Evolutionary conservation across 2,888 invertebrate genomes (phyloP), one percentile per base, ranked within the genome.

Genomic region (Trypoxylon attenuatum): DNA sequence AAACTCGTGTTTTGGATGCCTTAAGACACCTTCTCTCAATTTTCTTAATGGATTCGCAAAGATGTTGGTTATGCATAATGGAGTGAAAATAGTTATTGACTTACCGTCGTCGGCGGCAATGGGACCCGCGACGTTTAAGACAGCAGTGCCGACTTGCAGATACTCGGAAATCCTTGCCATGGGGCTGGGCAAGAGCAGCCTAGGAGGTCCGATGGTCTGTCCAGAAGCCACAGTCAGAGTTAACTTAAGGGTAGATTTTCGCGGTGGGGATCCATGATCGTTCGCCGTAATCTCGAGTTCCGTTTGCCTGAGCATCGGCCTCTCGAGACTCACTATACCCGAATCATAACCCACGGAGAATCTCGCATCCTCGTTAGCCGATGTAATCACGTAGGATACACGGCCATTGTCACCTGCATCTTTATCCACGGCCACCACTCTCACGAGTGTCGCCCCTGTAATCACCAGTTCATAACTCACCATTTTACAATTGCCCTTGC

Each of bases 341-440:
- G 92, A 92, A 65, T 94, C 92, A 66, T 93, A 90, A 66, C 94
- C 93, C 72, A 97, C 90, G n/a, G 92, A 90, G 87, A 97, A 96
- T 69, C 91, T 90, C 1, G 91, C 92, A 46, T 93, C 91, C 73
- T 94, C 93, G 87, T 97, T 96, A 55, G 96, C 97, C 43, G 93
- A 91, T 5, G 94, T 91, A 72, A 98, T 94, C 47, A 92, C 91
- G 85, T 97, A 98, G 0, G 94, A 93, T 39, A 97, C 92, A 78
- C 93, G 91, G 4, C 96, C 96, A 87, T 97, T 97, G 71, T 95
- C 94, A 5, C 93, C 94, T 1, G 93, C 91, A 87, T 97, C 97
- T 46, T 90, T 89, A 88, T 97, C 96, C 8, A 93, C 90, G n/a
- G 98, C 98, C 59, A 95, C 89, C 1, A 97, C 91, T 67, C 89